Evolutionary conservation across 1,140 invertebrate genomes (phyloP), one percentile per base, ranked within the genome.

Genomic region (Conus betulinus): DNA sequence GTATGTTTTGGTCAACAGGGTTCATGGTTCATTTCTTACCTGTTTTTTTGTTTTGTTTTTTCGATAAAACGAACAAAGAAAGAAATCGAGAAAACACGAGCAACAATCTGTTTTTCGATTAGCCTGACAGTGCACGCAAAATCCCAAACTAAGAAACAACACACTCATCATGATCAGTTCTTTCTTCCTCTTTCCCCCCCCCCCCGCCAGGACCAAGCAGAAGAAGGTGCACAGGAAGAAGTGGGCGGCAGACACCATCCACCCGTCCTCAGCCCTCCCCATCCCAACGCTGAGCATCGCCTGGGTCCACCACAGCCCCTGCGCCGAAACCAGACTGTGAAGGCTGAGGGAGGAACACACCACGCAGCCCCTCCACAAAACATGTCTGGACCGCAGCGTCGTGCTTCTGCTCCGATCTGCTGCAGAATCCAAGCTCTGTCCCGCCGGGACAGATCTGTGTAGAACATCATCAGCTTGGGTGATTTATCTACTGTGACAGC

Each of bases 11-110:
- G 39, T 39, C 39, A 39, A 39, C 39, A 39, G 39, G 39, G 39
- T 39, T 39, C 17, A 20, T 63, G 39, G 39, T 39, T 39, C 17
- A 20, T 63, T 63, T 63, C 17, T 52, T 27, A 79, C 10, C 11
- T 23, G 8, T 51, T 79, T 79, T 79, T 79, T 79, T 79, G n/a
- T 79, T 79, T 79, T 79, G n/a, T 79, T 79, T 79, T 8, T 79
- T 79, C 39, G 7, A 27, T n/a, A n/a, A 39, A 39, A 39, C 39
- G 0, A 39, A 39, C 39, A 39, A 39, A 39, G 0, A 39, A 39
- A 39, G 0, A 39, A 39, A 39, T 39, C 39, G 39, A 39, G 39
- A 39, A 39, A 39, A 39, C 39, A 39, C 39, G 39, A 39, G 39
- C 39, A 39, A 39, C 39, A 39, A 39, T 39, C 39, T 39, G 39